These are phyloP conservation scores for Amaurobius ferox DNA, from an alignment of 2,888 invertebrate species.

Conservation along the genomic window DNA sequence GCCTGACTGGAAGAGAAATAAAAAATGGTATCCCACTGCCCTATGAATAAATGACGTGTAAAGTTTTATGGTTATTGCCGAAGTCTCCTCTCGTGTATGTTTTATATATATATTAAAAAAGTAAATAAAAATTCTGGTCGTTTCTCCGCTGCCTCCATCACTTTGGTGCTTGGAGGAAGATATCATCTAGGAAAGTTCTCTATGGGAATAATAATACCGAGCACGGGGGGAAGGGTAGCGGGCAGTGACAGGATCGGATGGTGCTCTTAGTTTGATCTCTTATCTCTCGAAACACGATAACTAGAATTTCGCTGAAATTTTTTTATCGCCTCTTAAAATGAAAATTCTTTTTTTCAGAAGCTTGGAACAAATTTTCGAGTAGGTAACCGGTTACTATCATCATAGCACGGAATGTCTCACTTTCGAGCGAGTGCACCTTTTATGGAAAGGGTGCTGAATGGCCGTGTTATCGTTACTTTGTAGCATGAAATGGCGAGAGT, in stretches of 20 bases:
- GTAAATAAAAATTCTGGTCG: neutral
- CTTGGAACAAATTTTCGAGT: too few relatives aligned
- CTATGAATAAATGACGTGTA: constrained; percentile 69
- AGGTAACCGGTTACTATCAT: too few relatives aligned
- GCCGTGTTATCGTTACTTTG: too few relatives aligned
- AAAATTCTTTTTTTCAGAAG: too few relatives aligned
- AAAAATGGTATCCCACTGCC: constrained; percentile 20
- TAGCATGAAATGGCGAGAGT: too few relatives aligned
- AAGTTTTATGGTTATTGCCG: constrained; percentile 71
- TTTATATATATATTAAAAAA: constrained; percentile 48
- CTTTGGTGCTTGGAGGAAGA: constrained; percentile 17
- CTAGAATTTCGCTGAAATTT: constrained; percentile 15
- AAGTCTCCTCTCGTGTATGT: constrained; percentile 31
- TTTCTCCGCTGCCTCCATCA: neutral
- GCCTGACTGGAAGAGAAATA: constrained; percentile 14
- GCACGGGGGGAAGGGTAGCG: neutral
- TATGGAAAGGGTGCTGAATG: too few relatives aligned
- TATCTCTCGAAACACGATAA: constrained; percentile 52
- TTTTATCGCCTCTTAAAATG: neutral
- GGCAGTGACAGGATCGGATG: constrained; percentile 32
- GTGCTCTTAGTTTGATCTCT: constrained; percentile 61
- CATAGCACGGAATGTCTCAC: too few relatives aligned
- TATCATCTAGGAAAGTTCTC: constrained; percentile 36
- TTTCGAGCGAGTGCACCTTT: too few relatives aligned
- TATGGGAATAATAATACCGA: constrained; percentile 21